Evolutionary conservation across 2,888 invertebrate genomes (phyloP).

Genomic region (Epistrophe grossulariae): DNA sequence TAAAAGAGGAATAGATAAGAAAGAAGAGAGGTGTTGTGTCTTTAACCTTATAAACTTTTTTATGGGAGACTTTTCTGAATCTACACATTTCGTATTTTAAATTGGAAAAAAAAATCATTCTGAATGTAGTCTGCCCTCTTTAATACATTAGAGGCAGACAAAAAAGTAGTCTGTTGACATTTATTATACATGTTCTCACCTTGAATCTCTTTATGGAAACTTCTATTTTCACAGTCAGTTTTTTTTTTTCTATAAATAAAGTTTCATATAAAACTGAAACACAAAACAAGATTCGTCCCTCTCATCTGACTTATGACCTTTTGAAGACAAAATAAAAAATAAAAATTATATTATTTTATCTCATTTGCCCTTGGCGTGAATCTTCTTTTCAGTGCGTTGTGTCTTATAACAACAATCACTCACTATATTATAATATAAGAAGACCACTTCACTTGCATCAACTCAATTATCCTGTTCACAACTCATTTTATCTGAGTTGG

Average conservation of each 20-base stretch:
- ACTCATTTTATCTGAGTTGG: slow-evolving; percentile 28
- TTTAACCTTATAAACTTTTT: no score
- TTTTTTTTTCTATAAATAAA: no score
- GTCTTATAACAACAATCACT: slow-evolving; percentile 7
- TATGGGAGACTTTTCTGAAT: no score
- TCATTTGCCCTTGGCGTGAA: not conserved
- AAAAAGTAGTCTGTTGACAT: not conserved
- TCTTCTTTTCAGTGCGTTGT: slow-evolving; percentile 14
- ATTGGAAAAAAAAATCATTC: no score
- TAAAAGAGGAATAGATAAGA: no score
- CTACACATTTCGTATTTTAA: no score
- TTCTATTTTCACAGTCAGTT: not conserved
- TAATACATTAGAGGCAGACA: no score
- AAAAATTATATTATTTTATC: not conserved
- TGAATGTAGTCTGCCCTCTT: no score
- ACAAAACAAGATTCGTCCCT: no score
- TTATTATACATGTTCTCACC: not conserved
- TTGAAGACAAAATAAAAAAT: not conserved
- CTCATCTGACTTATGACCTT: slow-evolving; percentile 19
- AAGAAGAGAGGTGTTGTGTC: no score
- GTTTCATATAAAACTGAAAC: no score
- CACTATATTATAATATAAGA: not conserved
- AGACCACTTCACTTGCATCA: slow-evolving; percentile 2
- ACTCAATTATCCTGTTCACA: slow-evolving; percentile 53
- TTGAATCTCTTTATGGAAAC: not conserved